Percentiles rank a stretch among this genome's conserved stretches.
Conservation (phyloP, 2,797 vertebrate genomes). For the Rhinophrynus dorsalis region DNA sequence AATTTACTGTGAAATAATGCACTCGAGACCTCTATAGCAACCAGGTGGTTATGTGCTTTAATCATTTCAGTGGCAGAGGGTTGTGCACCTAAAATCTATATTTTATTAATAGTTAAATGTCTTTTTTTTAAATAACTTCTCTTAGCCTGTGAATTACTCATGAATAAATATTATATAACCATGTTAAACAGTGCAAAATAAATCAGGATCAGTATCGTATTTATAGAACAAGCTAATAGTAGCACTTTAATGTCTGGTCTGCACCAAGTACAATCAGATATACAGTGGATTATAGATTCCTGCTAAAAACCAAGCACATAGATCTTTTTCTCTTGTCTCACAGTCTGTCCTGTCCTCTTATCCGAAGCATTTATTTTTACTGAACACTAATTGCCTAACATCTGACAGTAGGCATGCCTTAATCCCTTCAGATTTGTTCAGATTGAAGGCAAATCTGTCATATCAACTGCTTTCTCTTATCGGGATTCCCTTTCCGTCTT, state of each 20-base stretch:
- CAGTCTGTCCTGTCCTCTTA: conserved; percentile 2
- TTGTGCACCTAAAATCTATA: no score
- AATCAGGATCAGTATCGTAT: conserved; percentile 1
- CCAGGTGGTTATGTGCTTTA: no score
- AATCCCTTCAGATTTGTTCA: conserved; percentile 20
- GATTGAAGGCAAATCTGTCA: conserved; percentile 9
- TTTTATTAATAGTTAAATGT: neutral
- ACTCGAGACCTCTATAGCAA: no score
- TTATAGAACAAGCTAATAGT: conserved; percentile 1
- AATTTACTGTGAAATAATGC: no score
- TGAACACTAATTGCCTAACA: conserved; percentile 25
- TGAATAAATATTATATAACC: neutral
- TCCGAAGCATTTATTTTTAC: conserved; percentile 5
- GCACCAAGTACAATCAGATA: conserved; percentile 13
- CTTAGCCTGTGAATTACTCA: neutral
- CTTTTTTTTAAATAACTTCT: neutral
- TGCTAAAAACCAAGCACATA: conserved; percentile 12
- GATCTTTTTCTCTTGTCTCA: conserved; percentile 10
- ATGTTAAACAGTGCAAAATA: neutral
- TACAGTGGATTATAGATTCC: conserved; percentile 6
- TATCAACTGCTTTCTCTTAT: neutral
- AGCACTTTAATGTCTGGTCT: neutral
- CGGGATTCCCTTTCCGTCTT: neutral
- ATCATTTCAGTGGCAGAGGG: no score
- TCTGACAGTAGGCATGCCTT: conserved; percentile 14